Conservation (phyloP, 2,888 invertebrate genomes). For the Anoplius nigerrimus region DNA sequence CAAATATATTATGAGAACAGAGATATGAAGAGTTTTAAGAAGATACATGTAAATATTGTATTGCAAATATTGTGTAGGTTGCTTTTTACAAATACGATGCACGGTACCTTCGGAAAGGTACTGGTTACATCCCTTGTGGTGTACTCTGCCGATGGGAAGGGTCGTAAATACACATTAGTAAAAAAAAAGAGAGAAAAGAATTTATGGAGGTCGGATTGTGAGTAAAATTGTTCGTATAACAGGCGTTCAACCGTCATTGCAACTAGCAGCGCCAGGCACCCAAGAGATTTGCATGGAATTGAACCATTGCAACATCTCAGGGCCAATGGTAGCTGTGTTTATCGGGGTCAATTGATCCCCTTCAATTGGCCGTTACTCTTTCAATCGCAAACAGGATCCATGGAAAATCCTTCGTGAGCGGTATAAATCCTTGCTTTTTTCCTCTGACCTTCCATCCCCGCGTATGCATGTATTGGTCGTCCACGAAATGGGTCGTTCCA, state of each 20-base stretch:
- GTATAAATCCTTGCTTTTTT: background rate
- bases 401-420: background rate
- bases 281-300: slow-evolving; percentile 50
- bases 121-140: background rate
- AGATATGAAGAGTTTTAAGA: too few relatives aligned
- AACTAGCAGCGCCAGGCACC: slow-evolving; percentile 31
- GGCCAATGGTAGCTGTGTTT: slow-evolving; percentile 35
- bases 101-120: too few relatives aligned
- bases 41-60: too few relatives aligned
- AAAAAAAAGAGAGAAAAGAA: too few relatives aligned
- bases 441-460: too few relatives aligned
- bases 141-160: too few relatives aligned
- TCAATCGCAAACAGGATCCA: slow-evolving; percentile 1
- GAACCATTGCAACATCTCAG: slow-evolving; percentile 44
- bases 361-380: slow-evolving; percentile 10
- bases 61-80: too few relatives aligned
- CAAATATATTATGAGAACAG: too few relatives aligned
- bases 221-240: slow-evolving; percentile 50
- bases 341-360: slow-evolving; percentile 32
- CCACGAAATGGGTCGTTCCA: too few relatives aligned
- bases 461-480: too few relatives aligned
- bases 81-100: too few relatives aligned
- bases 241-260: slow-evolving; percentile 43
- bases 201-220: slow-evolving; percentile 42
- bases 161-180: too few relatives aligned